A percentile compares a stretch with the other conserved stretches of the same genome.
phyloP scores from a whole-genome alignment of 2,797 vertebrate species.

The Macroramphosus scolopax region DNA sequence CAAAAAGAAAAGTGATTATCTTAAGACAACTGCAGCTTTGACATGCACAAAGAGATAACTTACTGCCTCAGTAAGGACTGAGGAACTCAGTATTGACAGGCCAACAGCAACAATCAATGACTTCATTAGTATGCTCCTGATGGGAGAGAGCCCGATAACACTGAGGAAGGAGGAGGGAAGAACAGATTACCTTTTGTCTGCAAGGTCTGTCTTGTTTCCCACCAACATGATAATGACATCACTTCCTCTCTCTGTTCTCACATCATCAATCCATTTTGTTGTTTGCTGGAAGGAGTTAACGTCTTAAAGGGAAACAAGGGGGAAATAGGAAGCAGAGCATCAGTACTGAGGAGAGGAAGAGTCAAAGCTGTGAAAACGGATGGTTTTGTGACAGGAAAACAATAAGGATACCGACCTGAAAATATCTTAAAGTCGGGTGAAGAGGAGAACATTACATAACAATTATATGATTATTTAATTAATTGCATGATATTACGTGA shows the following conservation, averaged over 20 bases:
- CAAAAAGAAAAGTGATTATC: slow-evolving; percentile 6
- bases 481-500: no score
- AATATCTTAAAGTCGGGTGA: no score
- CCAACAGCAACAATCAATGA: slow-evolving; percentile 42
- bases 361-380: no score
- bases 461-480: no score
- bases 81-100: slow-evolving; percentile 32
- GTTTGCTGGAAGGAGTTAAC: slow-evolving; percentile 99
- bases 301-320: slow-evolving; percentile 72
- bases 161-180: slow-evolving; percentile 6
- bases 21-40: slow-evolving; percentile 9
- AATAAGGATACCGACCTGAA: no score
- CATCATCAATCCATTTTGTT: slow-evolving; percentile 99
- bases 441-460: no score
- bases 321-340: background rate
- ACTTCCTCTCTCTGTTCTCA: slow-evolving; percentile 97
- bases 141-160: slow-evolving; percentile 7
- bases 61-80: slow-evolving; percentile 10
- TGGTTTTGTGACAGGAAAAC: slow-evolving; percentile 3
- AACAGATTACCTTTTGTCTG: slow-evolving; percentile 90
- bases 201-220: slow-evolving; percentile 99
- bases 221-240: slow-evolving; percentile 99
- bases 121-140: slow-evolving; percentile 43
- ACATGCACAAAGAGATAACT: slow-evolving; percentile 20
- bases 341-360: no score